phyloP scores from a whole-genome alignment of 2,888 invertebrate genomes.

The Opisthograptis luteolata region DNA sequence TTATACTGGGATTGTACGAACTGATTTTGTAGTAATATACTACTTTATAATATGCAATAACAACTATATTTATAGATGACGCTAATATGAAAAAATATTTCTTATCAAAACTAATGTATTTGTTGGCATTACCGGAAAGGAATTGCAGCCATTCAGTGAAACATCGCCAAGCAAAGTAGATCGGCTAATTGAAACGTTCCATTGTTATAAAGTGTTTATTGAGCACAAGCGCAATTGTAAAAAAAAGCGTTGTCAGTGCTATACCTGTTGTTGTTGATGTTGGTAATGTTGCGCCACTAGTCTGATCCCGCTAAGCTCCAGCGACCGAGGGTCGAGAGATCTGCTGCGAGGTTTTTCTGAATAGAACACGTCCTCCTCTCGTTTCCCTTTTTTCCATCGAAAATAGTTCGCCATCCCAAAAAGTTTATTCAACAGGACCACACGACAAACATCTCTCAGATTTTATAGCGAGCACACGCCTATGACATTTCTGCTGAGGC shows the following conservation, averaged over 20 bases:
- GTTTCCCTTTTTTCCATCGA: constrained; percentile 87
- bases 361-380: constrained; percentile 82
- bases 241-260: not conserved
- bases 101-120: too few species aligned
- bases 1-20: too few species aligned
- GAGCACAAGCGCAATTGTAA: not conserved
- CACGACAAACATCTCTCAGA: constrained; percentile 37
- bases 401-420: constrained; percentile 86
- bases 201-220: not conserved
- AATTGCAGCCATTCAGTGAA: too few species aligned
- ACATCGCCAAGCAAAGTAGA: not conserved
- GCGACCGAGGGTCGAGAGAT: constrained; percentile 88
- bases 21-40: too few species aligned
- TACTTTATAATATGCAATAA: too few species aligned
- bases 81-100: too few species aligned
- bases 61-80: too few species aligned
- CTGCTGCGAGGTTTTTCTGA: constrained; percentile 88
- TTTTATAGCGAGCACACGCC: constrained; percentile 31
- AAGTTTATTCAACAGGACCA: constrained; percentile 42
- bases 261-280: constrained; percentile 57
- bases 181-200: not conserved
- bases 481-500: constrained; percentile 48
- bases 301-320: constrained; percentile 88
- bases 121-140: too few species aligned
- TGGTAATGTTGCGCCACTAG: constrained; percentile 79